Percentiles rank a stretch among this genome's conserved stretches.
These are phyloP conservation scores for Mesaphorura yosii DNA, from an alignment of 1,140 invertebrate species.

Conservation along the genomic window DNA sequence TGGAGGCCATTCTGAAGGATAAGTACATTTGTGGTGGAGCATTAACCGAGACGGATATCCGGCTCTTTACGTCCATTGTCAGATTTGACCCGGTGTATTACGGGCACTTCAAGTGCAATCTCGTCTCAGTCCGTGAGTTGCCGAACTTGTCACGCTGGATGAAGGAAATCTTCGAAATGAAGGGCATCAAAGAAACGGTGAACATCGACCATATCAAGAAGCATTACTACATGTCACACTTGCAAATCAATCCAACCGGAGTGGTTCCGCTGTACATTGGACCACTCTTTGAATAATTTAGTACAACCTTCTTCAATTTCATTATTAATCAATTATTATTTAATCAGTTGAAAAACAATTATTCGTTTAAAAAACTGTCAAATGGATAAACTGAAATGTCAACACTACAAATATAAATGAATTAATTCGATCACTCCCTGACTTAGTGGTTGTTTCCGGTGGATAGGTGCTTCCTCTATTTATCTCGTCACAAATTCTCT, in stretches of 20 bases:
- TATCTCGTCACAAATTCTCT: constrained; percentile 7
- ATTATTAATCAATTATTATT: no score
- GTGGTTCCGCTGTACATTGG: constrained; percentile 27
- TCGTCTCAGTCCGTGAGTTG: constrained; percentile 19
- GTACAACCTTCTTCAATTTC: no score
- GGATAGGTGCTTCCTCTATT: constrained; percentile 5
- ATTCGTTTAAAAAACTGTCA: no score
- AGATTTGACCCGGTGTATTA: constrained; percentile 25
- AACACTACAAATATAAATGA: no score
- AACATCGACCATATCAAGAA: constrained; percentile 30
- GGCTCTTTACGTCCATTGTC: constrained; percentile 18
- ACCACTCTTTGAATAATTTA: no score
- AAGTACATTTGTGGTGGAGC: constrained; percentile 18
- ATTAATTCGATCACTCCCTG: no score
- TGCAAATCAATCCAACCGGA: constrained; percentile 20
- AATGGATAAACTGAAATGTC: no score
- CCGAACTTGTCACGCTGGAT: constrained; percentile 19
- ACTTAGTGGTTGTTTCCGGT: no score
- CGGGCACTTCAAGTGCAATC: constrained; percentile 28
- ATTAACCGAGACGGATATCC: constrained; percentile 24
- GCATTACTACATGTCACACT: constrained; percentile 26
- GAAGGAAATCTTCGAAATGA: constrained; percentile 14
- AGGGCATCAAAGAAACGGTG: constrained; percentile 18
- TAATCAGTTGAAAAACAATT: no score
- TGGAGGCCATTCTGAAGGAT: constrained; percentile 12